A percentile compares a stretch with the other conserved stretches of the same genome.
Conservation (phyloP, 2,113 vertebrate genomes). For the Trichechus manatus region DNA sequence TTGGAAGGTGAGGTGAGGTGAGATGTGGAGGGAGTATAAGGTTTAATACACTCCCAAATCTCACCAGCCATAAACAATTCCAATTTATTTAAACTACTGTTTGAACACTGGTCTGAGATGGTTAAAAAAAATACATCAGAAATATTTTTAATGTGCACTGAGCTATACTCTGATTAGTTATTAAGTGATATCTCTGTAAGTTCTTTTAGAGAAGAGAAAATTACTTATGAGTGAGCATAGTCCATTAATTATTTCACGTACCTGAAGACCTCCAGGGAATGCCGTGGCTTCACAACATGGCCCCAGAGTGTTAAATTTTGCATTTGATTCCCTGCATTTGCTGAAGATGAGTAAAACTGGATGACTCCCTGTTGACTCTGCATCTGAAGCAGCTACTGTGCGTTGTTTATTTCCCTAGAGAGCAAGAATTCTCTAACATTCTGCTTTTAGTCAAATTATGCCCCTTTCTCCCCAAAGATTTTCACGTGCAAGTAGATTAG, state of each 20-base stretch:
- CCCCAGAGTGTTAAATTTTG: conserved; percentile 49
- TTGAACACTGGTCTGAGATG: neutral
- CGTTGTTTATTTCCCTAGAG: conserved; percentile 77
- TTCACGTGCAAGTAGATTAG: conserved; percentile 66
- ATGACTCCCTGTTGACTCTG: conserved; percentile 65
- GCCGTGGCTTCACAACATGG: neutral
- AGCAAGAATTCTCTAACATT: conserved; percentile 66
- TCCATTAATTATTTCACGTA: conserved; percentile 71
- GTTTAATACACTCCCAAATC: neutral
- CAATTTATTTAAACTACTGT: neutral
- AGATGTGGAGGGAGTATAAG: neutral
- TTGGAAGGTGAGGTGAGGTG: neutral
- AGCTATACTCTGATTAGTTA: conserved; percentile 56
- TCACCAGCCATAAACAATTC: neutral
- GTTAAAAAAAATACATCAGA: conserved; percentile 35
- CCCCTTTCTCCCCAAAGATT: conserved; percentile 71
- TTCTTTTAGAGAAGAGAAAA: conserved; percentile 66
- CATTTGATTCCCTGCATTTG: conserved; percentile 57
- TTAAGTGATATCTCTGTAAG: conserved; percentile 45
- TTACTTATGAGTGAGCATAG: conserved; percentile 70
- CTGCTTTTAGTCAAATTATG: conserved; percentile 79
- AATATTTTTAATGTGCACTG: conserved; percentile 47
- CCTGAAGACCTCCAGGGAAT: conserved; percentile 49
- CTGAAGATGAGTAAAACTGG: conserved; percentile 62
- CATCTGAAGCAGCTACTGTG: conserved; percentile 63